Evolutionary conservation across 2,113 vertebrate genomes (phyloP), one percentile per base, ranked within the genome.

Genomic region (Chlorocebus sabaeus): DNA sequence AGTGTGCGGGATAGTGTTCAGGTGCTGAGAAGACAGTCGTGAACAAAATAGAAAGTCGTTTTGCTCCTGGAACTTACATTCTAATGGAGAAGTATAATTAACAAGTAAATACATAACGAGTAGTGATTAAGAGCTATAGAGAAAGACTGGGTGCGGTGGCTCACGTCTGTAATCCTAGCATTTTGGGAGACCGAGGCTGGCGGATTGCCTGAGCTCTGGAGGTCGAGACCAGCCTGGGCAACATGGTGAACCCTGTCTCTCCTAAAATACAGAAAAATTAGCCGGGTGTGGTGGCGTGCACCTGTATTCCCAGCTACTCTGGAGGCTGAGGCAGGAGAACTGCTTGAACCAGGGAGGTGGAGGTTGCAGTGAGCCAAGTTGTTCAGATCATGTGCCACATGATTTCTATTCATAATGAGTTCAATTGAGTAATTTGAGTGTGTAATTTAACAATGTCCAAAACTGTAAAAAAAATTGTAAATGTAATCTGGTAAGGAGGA

Each of bases 361-460:
- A 64, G 12, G 61, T 64, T 30, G 61, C 61, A 14, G 6, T 64
- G 27, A 14, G 27, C 30, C 61, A 89, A 93, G 3, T 92, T 83
- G 70, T 95, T 83, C n/a, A 90, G 48, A 76, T 16, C 16, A 38
- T 50, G 16, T 94, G 30, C 64, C 14, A 23, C 3, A 43, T 87
- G 6, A 92, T 82, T 89, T 93, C 8, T 18, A 59, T 89, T 75
- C 35, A 68, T 76, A 79, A 40, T 86, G 80, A 88, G 67, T 84
- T 93, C 84, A 72, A 57, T 78, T 94, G 22, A 96, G 14, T 78
- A 55, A 96, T 73, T 79, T 84, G 89, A 45, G 18, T 96, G 40
- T 95, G 4, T 94, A 92, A 80, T 89, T 90, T 85, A 93, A 78
- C 57, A 86, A 17, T 73, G 35, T 90, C 80, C 22, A 89, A 6